Conservation (phyloP, 2,888 invertebrate genomes). For the Melieria omissa region DNA sequence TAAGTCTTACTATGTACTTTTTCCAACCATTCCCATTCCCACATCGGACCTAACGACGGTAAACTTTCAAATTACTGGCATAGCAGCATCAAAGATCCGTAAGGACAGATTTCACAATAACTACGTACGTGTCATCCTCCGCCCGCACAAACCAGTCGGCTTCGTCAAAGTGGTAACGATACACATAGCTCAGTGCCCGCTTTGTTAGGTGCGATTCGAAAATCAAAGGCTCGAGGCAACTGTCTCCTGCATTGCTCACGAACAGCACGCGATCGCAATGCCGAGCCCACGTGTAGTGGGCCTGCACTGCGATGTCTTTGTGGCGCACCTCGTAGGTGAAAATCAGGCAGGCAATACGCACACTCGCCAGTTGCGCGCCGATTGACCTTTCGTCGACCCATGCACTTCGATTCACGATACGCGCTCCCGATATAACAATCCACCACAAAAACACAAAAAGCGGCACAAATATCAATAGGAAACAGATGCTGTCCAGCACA, state of each 20-base stretch:
- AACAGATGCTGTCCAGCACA: too few relatives aligned
- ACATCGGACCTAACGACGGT: too few relatives aligned
- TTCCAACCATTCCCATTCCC: too few relatives aligned
- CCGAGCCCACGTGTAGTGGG: conserved; percentile 93
- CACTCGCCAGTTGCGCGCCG: conserved; percentile 51
- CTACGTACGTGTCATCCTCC: conserved; percentile 89
- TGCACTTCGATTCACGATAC: too few relatives aligned
- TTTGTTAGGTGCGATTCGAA: conserved; percentile 94
- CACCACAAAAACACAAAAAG: too few relatives aligned
- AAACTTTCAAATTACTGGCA: neutral
- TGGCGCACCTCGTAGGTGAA: conserved; percentile 91
- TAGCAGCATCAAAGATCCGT: neutral
- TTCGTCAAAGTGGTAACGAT: conserved; percentile 80
- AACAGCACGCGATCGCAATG: conserved; percentile 86
- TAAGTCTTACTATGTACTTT: too few relatives aligned
- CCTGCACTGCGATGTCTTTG: conserved; percentile 79
- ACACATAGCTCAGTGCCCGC: conserved; percentile 86
- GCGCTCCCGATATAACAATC: too few relatives aligned
- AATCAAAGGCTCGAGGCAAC: conserved; percentile 78
- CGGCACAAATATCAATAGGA: too few relatives aligned
- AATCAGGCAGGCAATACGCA: conserved; percentile 92
- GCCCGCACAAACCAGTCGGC: conserved; percentile 97
- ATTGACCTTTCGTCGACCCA: too few relatives aligned
- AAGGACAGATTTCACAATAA: neutral
- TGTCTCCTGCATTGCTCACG: conserved; percentile 81